A percentile compares a stretch with the other conserved stretches of the same genome.
Evolutionary conservation across 2,113 vertebrate genomes (phyloP).

Genomic region (Strix aluco): DNA sequence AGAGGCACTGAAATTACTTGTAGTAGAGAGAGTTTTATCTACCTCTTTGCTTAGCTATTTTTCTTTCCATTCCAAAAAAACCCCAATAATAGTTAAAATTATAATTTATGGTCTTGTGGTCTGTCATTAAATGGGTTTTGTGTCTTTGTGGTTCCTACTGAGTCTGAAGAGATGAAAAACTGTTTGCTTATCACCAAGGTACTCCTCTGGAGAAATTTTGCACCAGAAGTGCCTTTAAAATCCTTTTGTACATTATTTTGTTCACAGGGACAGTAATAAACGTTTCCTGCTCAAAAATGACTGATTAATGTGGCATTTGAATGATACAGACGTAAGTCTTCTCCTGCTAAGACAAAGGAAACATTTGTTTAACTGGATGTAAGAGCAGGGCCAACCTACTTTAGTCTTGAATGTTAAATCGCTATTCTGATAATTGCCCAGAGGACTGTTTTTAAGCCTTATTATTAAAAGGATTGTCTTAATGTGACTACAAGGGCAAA

Average conservation of each 20-base stretch:
- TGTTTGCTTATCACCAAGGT: neutral
- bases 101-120: neutral
- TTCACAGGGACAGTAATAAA: neutral
- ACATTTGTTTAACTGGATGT: neutral
- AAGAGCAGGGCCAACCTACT: neutral
- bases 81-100: neutral
- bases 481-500: conserved; percentile 13
- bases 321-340: neutral
- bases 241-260: neutral
- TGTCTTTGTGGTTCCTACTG: neutral
- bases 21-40: neutral
- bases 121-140: neutral
- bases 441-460: neutral
- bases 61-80: neutral
- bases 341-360: neutral
- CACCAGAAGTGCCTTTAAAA: neutral
- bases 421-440: neutral
- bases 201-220: neutral
- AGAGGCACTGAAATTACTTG: neutral
- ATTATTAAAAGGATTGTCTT: neutral
- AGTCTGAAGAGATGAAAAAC: neutral
- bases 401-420: neutral
- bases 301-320: neutral
- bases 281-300: neutral
- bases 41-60: neutral